phyloP scores from a whole-genome alignment of 2,888 invertebrate genomes.

The Parnassius orleans region DNA sequence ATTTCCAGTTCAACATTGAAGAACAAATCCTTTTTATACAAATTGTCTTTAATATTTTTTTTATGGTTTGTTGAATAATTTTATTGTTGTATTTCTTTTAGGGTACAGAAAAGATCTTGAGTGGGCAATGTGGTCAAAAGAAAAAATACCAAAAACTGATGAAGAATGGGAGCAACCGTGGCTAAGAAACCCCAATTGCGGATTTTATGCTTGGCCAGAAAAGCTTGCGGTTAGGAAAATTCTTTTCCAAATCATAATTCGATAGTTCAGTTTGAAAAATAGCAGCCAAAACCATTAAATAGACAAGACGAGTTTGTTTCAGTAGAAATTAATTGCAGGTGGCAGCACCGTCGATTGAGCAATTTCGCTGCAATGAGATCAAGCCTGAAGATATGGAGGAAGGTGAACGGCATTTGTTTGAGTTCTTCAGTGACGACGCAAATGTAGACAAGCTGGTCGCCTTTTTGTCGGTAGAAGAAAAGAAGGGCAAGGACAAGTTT shows the following conservation, averaged over 20 bases:
- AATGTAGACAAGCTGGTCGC: constrained; percentile 86
- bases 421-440: constrained; percentile 84
- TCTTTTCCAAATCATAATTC: not conserved
- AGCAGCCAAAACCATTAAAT: no score
- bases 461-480: constrained; percentile 90
- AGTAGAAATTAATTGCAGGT: constrained; percentile 58
- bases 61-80: no score
- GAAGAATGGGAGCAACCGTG: constrained; percentile 88
- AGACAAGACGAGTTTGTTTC: constrained; percentile 5
- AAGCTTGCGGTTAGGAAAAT: constrained; percentile 75
- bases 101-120: constrained; percentile 86
- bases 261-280: no score
- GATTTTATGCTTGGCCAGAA: constrained; percentile 80
- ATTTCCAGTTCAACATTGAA: no score
- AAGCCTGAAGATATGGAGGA: constrained; percentile 79
- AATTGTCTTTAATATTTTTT: no score
- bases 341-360: constrained; percentile 84
- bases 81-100: constrained; percentile 20
- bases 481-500: constrained; percentile 92
- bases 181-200: constrained; percentile 85
- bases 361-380: constrained; percentile 80
- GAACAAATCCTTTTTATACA: no score
- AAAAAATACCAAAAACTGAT: constrained; percentile 80
- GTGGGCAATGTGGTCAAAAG: constrained; percentile 87
- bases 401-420: constrained; percentile 83